A percentile compares a stretch with the other conserved stretches of the same genome.
Conservation (phyloP, 2,888 invertebrate species). For the Caradrina kadenii region DNA sequence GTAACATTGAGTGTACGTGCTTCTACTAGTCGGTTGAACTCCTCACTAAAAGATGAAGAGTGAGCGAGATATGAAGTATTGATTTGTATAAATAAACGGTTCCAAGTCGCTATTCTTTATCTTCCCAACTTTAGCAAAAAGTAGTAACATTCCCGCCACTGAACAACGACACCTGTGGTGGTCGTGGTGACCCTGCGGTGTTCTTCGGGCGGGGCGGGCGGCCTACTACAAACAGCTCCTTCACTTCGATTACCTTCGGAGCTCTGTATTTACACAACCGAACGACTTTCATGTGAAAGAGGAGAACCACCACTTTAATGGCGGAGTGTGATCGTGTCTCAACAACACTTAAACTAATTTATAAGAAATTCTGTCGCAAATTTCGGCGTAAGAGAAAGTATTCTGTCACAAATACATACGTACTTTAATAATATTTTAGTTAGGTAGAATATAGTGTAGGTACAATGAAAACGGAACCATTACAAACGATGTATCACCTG, state of each 20-base stretch:
- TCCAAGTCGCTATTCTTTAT: not conserved
- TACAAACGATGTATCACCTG: constrained; percentile 38
- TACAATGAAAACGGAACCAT: constrained; percentile 31
- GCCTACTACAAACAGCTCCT: constrained; percentile 32
- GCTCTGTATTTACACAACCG: constrained; percentile 30
- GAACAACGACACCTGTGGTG: no score
- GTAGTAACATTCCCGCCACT: no score
- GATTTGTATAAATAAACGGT: no score
- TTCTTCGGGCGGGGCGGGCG: not conserved
- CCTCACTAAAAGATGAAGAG: no score
- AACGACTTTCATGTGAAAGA: constrained; percentile 20
- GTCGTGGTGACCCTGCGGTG: constrained; percentile 10
- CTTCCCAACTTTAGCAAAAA: not conserved
- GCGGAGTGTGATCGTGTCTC: constrained; percentile 23
- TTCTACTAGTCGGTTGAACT: no score
- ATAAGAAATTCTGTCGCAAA: constrained; percentile 39
- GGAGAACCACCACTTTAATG: constrained; percentile 26
- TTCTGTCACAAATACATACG: constrained; percentile 25
- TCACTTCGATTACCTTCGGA: constrained; percentile 45
- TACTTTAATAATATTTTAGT: constrained; percentile 34
- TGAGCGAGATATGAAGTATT: no score
- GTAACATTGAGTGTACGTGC: no score
- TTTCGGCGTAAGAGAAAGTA: constrained; percentile 23
- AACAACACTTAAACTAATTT: constrained; percentile 19
- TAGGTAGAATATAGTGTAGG: constrained; percentile 24